Evolutionary conservation across 2,888 invertebrate species (phyloP), one percentile per base, ranked within the genome.

Genomic region (Eilema depressum): DNA sequence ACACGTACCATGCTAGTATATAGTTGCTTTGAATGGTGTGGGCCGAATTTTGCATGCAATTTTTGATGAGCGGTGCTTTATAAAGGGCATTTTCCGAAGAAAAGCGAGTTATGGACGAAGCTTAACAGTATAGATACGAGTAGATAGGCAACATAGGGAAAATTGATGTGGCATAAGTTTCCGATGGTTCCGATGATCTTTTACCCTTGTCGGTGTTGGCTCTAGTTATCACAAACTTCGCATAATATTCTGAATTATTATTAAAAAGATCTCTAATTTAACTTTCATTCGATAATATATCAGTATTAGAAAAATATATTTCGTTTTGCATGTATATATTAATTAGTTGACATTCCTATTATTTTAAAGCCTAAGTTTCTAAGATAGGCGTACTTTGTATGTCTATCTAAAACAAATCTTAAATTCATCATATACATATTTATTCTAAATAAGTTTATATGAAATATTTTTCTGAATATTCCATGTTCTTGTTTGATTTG

Each of bases 241-340:
- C 65, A 65, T 65, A 65, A 65, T 57, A 57, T 20, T 64, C 23
- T 12, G 53, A 68, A 30, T 30, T 62, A 25, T 59, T 66, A 30
- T 59, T 59, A 68, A 61, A 17, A 69, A 70, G 82, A 81, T 81
- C 82, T 81, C 82, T 71, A 63, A 26, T 70, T 56, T 17, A 71
- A 65, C 60, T 74, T 62, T 33, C 65, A 63, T 68, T 66, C 25
- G 63, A 10, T 73, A 79, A 75, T 68, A 14, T 37, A 75, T 80
- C 80, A 81, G 80, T 81, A 81, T 81, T 81, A 81, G 1, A 56
- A 66, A 69, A 25, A 14, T 56, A 62, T 66, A 41, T 47, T 33
- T 60, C 23, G 30, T 26, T 53, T 63, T 20, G 28, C 33, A n/a
- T n/a, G n/a, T n/a, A n/a, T n/a, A n/a, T n/a, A n/a, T n/a, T 73